These are phyloP conservation scores for Perodicticus potto DNA, from an alignment of 2,797 vertebrate genomes.

Conservation along the genomic window DNA sequence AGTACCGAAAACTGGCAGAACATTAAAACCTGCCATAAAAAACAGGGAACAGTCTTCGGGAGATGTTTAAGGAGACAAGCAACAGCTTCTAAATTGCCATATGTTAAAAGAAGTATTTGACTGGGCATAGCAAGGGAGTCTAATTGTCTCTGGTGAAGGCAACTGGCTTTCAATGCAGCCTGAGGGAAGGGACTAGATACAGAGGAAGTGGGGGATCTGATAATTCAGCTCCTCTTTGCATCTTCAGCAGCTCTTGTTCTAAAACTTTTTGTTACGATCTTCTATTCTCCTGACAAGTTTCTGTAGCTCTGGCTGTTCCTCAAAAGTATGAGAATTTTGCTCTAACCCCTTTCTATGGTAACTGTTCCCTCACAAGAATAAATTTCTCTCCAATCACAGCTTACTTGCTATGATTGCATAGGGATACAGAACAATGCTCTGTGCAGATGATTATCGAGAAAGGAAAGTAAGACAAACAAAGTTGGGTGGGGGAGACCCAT, in stretches of 20 bases:
- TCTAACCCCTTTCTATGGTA: background rate
- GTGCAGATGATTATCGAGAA: background rate
- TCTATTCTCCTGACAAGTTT: conserved; percentile 20
- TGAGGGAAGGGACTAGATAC: background rate
- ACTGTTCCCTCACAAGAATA: background rate
- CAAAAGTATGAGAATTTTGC: background rate
- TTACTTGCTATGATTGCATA: background rate
- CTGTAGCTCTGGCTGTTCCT: background rate
- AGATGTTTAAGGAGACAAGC: conserved; percentile 68
- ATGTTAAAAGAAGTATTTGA: conserved; percentile 68
- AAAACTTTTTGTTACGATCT: conserved; percentile 26
- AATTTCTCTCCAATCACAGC: background rate
- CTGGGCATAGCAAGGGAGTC: conserved; percentile 30
- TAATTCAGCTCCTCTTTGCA: background rate
- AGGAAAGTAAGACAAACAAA: background rate
- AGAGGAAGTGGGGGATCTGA: background rate
- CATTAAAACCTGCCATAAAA: conserved; percentile 73
- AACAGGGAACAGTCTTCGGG: conserved; percentile 71
- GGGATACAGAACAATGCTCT: background rate
- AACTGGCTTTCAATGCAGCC: conserved; percentile 11
- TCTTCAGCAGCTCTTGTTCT: conserved; percentile 51
- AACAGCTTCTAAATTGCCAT: conserved; percentile 65
- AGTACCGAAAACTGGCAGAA: conserved; percentile 65
- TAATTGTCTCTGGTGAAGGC: conserved; percentile 51
- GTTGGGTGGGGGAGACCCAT: background rate